Evolutionary conservation across 2,888 invertebrate species (phyloP).

Genomic region (Acanthacorydalis orientalis): DNA sequence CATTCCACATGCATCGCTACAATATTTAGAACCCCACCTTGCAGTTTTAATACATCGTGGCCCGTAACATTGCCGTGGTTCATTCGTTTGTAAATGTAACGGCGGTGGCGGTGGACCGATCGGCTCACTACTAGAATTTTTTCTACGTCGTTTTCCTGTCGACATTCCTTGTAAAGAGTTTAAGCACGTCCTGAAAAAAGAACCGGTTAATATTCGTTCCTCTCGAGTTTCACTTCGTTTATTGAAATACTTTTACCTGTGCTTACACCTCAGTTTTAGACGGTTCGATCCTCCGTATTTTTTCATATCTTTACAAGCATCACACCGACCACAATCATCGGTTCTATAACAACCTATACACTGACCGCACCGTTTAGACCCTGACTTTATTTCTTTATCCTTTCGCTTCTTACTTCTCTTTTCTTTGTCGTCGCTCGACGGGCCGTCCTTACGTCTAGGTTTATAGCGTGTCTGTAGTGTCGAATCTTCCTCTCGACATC

Average conservation of each 20-base stretch:
- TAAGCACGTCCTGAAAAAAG: constrained; percentile 4
- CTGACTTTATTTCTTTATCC: constrained; percentile 18
- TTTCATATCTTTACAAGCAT: constrained; percentile 38
- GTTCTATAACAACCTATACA: constrained; percentile 55
- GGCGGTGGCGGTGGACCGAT: constrained; percentile 28
- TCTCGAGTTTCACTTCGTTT: background rate
- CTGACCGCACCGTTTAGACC: constrained; percentile 46
- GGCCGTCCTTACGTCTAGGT: constrained; percentile 12
- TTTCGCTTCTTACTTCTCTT: constrained; percentile 17
- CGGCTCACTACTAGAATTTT: constrained; percentile 31
- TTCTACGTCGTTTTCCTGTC: constrained; percentile 21
- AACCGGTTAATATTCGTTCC: background rate
- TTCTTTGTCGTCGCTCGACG: constrained; percentile 13
- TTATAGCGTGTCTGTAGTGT: constrained; percentile 33
- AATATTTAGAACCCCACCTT: constrained; percentile 72
- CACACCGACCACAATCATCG: constrained; percentile 56
- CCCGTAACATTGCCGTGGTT: constrained; percentile 76
- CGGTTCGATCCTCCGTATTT: constrained; percentile 29
- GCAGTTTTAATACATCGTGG: constrained; percentile 73
- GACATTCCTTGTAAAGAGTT: constrained; percentile 14
- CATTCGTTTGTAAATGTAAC: constrained; percentile 36
- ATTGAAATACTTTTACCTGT: constrained; percentile 15
- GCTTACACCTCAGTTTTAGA: constrained; percentile 32
- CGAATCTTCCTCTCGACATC: constrained; percentile 70
- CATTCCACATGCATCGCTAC: constrained; percentile 81